Evolutionary conservation across 2,797 vertebrate genomes (phyloP), one percentile per base, ranked within the genome.

Genomic region (Benthosema pterotum): DNA sequence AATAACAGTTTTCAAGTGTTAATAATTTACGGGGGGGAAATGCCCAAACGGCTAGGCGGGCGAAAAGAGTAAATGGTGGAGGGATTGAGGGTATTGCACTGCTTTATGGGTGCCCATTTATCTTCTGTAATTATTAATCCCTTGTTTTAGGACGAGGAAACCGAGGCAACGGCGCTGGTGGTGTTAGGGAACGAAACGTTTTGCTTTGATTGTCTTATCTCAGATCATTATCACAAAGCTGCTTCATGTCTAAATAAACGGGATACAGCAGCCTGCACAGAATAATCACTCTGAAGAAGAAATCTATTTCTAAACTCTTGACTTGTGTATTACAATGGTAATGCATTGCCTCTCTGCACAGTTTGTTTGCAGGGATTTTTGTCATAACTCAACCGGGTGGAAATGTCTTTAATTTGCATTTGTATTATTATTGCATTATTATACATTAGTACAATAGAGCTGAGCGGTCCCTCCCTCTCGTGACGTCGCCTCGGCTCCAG

Each of bases 1-100:
- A 94, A 92, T 89, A 91, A 87, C 87, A 87, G 83, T 93, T 94
- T 89, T 87, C 70, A 64, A 88, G 71, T 84, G 83, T 95, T 92
- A 94, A 94, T 94, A 94, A 95, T 95, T 92, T 82, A 95, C 77
- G 72, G n/a, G n/a, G n/a, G n/a, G n/a, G 63, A 79, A 87, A 89
- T 81, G 87, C 76, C 86, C 78, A 88, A 91, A 80, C 82, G 86
- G 80, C 83, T 73, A 56, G 67, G 69, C 84, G 75, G 90, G 84
- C 78, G 67, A 88, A 90, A n/a, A 90, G 87, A 88, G 83, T 90
- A 94, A 93, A 92, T 85, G 84, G 87, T 71, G 72, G 43, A 80
- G 79, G 83, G 86, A 83, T 69, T 69, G 71, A 80, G 86, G 87
- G 75, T 88, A 85, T 83, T 89, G 82, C 78, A 71, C 49, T 47